phyloP scores from a whole-genome alignment of 2,797 vertebrate genomes.

The Acanthis flammea region DNA sequence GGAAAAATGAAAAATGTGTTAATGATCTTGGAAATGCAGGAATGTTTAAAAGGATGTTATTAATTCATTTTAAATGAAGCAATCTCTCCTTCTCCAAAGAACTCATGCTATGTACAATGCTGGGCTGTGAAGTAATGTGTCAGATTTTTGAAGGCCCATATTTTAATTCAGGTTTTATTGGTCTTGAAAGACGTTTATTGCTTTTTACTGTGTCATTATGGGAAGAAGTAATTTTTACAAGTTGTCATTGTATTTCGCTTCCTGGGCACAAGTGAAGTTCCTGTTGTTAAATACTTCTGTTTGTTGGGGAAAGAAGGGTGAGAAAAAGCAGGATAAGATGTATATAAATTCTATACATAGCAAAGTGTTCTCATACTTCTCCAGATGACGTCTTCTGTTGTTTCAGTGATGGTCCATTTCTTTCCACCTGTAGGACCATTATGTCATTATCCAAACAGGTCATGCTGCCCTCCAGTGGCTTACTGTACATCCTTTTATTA shows the following conservation, averaged over 20 bases:
- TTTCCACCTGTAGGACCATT: not conserved
- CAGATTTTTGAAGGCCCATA: conserved; percentile 1
- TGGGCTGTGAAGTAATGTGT: conserved; percentile 8
- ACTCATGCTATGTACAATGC: not conserved
- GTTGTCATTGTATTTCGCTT: conserved; percentile 7
- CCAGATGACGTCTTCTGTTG: not conserved
- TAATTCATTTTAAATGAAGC: conserved; percentile 28
- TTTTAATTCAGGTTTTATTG: conserved; percentile 51
- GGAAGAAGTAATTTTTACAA: conserved; percentile 25
- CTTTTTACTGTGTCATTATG: conserved; percentile 30
- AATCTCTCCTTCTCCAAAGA: conserved; percentile 9
- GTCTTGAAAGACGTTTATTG: conserved; percentile 19
- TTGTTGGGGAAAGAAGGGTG: not conserved
- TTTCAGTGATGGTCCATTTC: not conserved
- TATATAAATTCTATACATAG: not conserved
- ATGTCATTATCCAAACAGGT: not conserved
- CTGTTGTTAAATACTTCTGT: not conserved
- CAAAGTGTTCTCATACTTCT: not conserved
- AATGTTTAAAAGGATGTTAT: conserved; percentile 17
- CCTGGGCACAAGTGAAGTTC: conserved; percentile 1
- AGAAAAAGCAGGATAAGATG: not conserved
- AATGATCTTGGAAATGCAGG: conserved; percentile 17
- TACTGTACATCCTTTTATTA: not conserved
- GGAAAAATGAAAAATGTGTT: conserved; percentile 12
- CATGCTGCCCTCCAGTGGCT: conserved; percentile 43